phyloP scores from a whole-genome alignment of 2,888 invertebrate species.

The Xestia xanthographa region DNA sequence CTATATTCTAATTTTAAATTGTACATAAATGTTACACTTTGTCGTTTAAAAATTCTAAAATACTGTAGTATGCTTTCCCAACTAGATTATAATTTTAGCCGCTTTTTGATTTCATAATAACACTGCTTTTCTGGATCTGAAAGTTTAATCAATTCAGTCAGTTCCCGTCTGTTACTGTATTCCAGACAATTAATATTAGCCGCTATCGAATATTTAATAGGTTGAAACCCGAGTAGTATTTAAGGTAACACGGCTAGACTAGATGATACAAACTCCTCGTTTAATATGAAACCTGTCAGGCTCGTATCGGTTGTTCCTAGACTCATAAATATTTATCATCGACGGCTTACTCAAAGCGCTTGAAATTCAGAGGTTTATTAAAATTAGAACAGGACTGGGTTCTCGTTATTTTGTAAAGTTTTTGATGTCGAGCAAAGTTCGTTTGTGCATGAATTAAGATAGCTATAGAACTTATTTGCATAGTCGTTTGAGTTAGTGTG shows the following conservation, averaged over 20 bases:
- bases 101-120: background rate
- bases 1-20: too few species aligned
- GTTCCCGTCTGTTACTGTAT: background rate
- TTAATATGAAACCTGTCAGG: conserved; percentile 6
- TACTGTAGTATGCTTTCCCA: too few species aligned
- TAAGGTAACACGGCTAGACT: background rate
- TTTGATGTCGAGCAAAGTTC: conserved; percentile 4
- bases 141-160: background rate
- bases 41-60: too few species aligned
- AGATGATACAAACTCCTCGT: background rate
- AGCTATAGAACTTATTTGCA: background rate
- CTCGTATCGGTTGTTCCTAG: conserved; percentile 11
- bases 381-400: conserved; percentile 22
- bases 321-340: conserved; percentile 35
- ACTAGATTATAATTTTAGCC: too few species aligned
- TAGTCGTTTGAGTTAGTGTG: background rate
- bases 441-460: conserved; percentile 14
- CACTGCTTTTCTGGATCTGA: background rate
- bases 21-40: too few species aligned
- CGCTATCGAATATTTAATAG: conserved; percentile 12
- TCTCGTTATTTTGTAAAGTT: conserved; percentile 13
- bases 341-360: conserved; percentile 16
- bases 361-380: conserved; percentile 36
- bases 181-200: background rate
- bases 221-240: conserved; percentile 2